Base-by-base conservation (phyloP, 2,888 invertebrate species). In the Meandrusa payeni region DNA sequence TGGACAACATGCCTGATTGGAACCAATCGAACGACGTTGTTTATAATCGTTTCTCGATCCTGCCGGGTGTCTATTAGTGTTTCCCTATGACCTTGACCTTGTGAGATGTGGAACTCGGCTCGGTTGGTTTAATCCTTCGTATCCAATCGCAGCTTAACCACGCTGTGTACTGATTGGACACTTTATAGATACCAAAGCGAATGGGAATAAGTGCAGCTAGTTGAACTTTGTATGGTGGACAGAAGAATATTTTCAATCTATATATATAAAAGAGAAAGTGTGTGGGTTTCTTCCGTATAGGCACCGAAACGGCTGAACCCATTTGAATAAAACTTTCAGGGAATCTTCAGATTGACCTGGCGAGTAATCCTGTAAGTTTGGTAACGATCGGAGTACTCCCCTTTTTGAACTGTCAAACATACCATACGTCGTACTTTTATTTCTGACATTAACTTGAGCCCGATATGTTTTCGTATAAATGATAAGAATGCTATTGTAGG, bases 21-120 rank as follows among this genome's bases (percentile, higher is more conserved):
- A 81, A 80, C 81, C 76, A 78, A 85, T 86, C 76, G 78, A 76
- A 81, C 75, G 68, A 71, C 69, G 63, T 80, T 70, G 76, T 86
- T 83, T 83, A 86, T 72, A 68, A 64, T 58, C 68, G 53, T 64
- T 64, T 66, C 67, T 60, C 56, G 63, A 59, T 64, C 67, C 64
- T 68, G 59, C 55, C 48, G 60, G 41, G 52, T 54, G 54, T 57
- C 36, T 46, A 38, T 43, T 54, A 53, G 51, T 57, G 50, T 56
- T 59, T 64, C 50, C 52, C 47, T 26, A 37, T 51, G 71, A 64
- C 76, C 76, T 74, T 78, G 74, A 76, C 74, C 74, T 64, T 61
- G 51, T 59, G 55, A 52, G 49, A 45, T 45, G 52, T 27, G 5
- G 31, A 33, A 5, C 58, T 54, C 59, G 57, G 54, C 49, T 55